These are phyloP conservation scores for Drosophila sulfurigaster DNA, from an alignment of 1,140 invertebrate genomes.

Conservation along the genomic window DNA sequence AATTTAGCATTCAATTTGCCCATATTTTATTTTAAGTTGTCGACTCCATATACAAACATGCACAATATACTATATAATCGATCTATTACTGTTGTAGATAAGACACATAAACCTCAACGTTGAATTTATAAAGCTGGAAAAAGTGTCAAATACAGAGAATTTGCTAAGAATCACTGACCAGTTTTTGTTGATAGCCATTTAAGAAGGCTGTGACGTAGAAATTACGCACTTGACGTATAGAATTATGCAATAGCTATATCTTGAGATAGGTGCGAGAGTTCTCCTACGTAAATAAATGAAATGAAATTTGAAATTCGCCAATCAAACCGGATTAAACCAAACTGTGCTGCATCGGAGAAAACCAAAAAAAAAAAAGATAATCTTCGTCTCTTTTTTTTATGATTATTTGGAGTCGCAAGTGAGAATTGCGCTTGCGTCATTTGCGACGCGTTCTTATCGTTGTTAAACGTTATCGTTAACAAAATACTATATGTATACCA, in stretches of 20 bases:
- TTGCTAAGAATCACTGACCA: background rate
- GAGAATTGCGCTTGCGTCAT: slow-evolving; percentile 39
- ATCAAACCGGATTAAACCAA: slow-evolving; percentile 23
- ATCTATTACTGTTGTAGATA: background rate
- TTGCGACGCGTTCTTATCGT: slow-evolving; percentile 27
- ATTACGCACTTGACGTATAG: slow-evolving; percentile 16
- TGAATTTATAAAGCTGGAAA: background rate
- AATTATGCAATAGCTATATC: slow-evolving; percentile 12
- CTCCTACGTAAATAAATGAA: slow-evolving; percentile 16
- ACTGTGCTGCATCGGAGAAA: slow-evolving; percentile 5
- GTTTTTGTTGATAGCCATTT: background rate
- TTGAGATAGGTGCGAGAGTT: background rate
- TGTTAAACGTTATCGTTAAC: slow-evolving; percentile 26
- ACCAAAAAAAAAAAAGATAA: slow-evolving; percentile 17
- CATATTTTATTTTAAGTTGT: background rate
- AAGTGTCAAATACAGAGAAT: background rate
- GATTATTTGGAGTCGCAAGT: background rate
- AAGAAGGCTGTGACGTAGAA: slow-evolving; percentile 14
- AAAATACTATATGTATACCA: slow-evolving; percentile 12
- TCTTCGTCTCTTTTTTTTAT: slow-evolving; percentile 16
- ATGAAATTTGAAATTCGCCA: slow-evolving; percentile 4
- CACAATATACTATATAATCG: background rate
- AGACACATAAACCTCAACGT: background rate
- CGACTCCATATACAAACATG: background rate
- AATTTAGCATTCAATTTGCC: background rate